A percentile compares a stretch with the other conserved stretches of the same genome.
These are phyloP conservation scores for Anoplolepis gracilipes DNA, from an alignment of 1,140 invertebrate species.

Conservation along the genomic window DNA sequence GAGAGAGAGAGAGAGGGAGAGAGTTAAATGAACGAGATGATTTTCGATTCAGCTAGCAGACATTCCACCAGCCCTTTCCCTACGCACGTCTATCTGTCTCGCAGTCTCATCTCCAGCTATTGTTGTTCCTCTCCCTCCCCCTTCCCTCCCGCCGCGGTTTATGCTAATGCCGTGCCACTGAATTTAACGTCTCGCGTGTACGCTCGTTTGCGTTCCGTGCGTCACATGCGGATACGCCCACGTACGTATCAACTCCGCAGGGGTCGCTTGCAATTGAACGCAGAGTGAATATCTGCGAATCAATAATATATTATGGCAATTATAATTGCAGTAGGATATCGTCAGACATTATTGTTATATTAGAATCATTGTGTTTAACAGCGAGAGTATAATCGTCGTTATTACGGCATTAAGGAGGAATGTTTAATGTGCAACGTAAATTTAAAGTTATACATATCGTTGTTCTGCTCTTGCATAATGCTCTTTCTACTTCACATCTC, in stretches of 20 bases:
- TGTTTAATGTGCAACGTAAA: background rate
- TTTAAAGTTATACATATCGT: background rate
- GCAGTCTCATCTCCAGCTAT: constrained; percentile 55
- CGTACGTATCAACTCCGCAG: constrained; percentile 56
- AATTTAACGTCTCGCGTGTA: constrained; percentile 77
- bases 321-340: constrained; percentile 20
- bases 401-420: background rate
- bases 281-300: constrained; percentile 41
- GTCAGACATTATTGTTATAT: constrained; percentile 39
- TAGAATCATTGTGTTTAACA: constrained; percentile 13
- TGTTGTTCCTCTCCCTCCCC: constrained; percentile 38
- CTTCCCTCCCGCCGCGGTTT: constrained; percentile 51
- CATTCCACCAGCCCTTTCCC: constrained; percentile 30
- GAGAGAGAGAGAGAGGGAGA: constrained; percentile 8
- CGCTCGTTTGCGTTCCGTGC: constrained; percentile 57
- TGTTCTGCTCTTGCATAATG: background rate
- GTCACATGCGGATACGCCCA: constrained; percentile 35
- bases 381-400: background rate
- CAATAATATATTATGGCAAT: constrained; percentile 38
- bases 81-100: constrained; percentile 46
- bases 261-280: constrained; percentile 33
- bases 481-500: background rate
- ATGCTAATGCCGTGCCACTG: constrained; percentile 74
- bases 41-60: constrained; percentile 71
- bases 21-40: constrained; percentile 77